A percentile compares a stretch with the other conserved stretches of the same genome.
Evolutionary conservation across 2,113 vertebrate genomes (phyloP).

Genomic region (Cephalopholis sonnerati): DNA sequence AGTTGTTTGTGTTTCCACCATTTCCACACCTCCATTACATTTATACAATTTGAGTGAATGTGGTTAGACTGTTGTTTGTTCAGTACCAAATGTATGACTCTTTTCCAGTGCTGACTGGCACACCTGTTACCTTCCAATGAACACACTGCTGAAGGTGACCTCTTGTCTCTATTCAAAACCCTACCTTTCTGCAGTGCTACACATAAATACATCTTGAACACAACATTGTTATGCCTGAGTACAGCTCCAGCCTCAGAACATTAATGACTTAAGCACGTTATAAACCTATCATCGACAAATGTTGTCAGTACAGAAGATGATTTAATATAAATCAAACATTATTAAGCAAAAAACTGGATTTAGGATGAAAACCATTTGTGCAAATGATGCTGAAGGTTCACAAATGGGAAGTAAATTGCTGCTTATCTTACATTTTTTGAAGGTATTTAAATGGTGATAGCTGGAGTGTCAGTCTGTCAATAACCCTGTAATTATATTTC

Average conservation of each 20-base stretch:
- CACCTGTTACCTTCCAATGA: background rate
- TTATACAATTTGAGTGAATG: background rate
- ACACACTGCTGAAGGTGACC: background rate
- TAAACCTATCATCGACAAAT: background rate
- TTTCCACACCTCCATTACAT: background rate
- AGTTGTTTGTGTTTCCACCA: background rate
- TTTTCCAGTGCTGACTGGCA: background rate
- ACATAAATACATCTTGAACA: background rate
- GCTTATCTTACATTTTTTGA: slow-evolving; percentile 18
- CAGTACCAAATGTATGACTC: background rate
- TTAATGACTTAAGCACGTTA: background rate
- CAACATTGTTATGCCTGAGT: background rate
- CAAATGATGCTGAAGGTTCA: slow-evolving; percentile 11
- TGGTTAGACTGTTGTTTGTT: background rate
- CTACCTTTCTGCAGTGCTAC: background rate
- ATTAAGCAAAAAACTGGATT: background rate
- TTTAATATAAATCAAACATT: background rate
- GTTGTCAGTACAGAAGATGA: background rate
- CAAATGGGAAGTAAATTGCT: slow-evolving; percentile 11
- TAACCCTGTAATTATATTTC: slow-evolving; percentile 39
- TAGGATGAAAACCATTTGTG: background rate
- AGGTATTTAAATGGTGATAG: slow-evolving; percentile 5
- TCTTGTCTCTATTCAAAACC: background rate
- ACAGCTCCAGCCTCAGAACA: background rate
- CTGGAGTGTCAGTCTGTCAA: slow-evolving; percentile 24